Evolutionary conservation across 1,140 invertebrate genomes (phyloP).

Genomic region (Trichoplusia ni): DNA sequence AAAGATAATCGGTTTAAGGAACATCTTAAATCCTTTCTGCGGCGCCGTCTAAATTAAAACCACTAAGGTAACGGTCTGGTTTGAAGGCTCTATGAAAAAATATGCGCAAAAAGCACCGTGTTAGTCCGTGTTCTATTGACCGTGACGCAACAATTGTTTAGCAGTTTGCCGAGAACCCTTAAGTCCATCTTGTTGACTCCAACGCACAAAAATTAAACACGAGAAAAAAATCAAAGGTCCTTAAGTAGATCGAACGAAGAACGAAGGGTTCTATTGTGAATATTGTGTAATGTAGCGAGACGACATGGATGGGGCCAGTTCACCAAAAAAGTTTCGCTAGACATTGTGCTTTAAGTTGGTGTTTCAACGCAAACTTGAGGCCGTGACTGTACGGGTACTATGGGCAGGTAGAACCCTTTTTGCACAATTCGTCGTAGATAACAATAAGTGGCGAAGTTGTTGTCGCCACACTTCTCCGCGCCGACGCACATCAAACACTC

Average conservation of each 20-base stretch:
- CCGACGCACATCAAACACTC: constrained; percentile 63
- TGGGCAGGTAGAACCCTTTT: constrained; percentile 78
- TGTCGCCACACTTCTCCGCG: constrained; percentile 73
- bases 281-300: constrained; percentile 78
- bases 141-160: constrained; percentile 80
- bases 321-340: constrained; percentile 43
- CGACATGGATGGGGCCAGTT: constrained; percentile 45
- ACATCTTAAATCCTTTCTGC: constrained; percentile 54
- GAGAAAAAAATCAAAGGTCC: constrained; percentile 69
- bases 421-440: constrained; percentile 75
- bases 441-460: constrained; percentile 50
- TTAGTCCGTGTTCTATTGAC: constrained; percentile 71
- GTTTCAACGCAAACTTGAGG: constrained; percentile 41
- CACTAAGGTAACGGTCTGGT: constrained; percentile 54
- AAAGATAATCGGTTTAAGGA: constrained; percentile 43
- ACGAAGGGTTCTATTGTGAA: constrained; percentile 73
- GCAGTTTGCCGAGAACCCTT: constrained; percentile 71
- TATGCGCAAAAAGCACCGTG: constrained; percentile 60
- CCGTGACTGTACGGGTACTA: constrained; percentile 45
- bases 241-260: constrained; percentile 73
- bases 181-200: constrained; percentile 79
- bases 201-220: constrained; percentile 70
- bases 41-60: constrained; percentile 50
- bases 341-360: constrained; percentile 3
- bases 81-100: constrained; percentile 50